Percentiles rank a stretch among this genome's conserved stretches.
Evolutionary conservation across 2,888 invertebrate genomes (phyloP).

Genomic region (Nomada flava): DNA sequence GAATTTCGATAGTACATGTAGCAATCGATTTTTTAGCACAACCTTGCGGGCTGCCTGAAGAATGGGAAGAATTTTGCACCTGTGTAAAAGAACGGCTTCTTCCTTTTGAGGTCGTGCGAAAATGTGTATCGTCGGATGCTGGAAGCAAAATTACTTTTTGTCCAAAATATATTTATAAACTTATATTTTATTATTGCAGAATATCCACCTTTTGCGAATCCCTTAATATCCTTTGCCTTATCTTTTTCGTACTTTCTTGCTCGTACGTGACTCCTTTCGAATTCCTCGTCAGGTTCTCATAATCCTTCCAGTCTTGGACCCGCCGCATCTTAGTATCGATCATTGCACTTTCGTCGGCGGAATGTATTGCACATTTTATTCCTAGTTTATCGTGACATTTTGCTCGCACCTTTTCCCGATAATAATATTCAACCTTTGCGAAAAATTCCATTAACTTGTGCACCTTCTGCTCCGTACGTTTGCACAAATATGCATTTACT

Average conservation of each 20-base stretch:
- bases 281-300: not conserved
- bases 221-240: slow-evolving; percentile 49
- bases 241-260: slow-evolving; percentile 3
- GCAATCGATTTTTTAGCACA: slow-evolving; percentile 44
- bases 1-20: slow-evolving; percentile 33
- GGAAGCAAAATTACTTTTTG: not conserved
- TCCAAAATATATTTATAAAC: not conserved
- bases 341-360: not conserved
- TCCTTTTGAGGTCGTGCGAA: not conserved
- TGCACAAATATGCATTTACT: slow-evolving; percentile 1
- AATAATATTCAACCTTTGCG: slow-evolving; percentile 5
- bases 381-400: slow-evolving; percentile 40
- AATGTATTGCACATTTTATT: slow-evolving; percentile 27
- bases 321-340: slow-evolving; percentile 17
- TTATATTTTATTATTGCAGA: not conserved
- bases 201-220: slow-evolving; percentile 12
- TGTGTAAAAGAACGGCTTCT: slow-evolving; percentile 8
- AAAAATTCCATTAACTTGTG: slow-evolving; percentile 24
- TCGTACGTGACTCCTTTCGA: slow-evolving; percentile 8
- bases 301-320: slow-evolving; percentile 34
- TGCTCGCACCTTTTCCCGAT: slow-evolving; percentile 16
- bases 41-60: slow-evolving; percentile 43
- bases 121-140: slow-evolving; percentile 25
- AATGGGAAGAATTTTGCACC: slow-evolving; percentile 18
- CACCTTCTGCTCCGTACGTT: slow-evolving; percentile 9